phyloP scores from a whole-genome alignment of 1,140 invertebrate species.

The Tetraneura akinire region DNA sequence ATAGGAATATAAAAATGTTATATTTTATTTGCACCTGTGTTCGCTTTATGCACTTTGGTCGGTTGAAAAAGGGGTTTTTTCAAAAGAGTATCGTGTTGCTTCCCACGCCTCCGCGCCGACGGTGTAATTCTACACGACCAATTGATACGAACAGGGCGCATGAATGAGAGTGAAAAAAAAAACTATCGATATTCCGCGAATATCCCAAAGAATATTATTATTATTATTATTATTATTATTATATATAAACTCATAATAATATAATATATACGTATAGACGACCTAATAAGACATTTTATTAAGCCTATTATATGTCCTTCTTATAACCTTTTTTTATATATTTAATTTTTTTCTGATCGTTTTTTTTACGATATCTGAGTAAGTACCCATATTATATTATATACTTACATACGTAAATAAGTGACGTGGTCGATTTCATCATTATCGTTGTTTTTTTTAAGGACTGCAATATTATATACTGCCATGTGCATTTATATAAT shows the following conservation, averaged over 20 bases:
- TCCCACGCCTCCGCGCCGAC: conserved; percentile 40
- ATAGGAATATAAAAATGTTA: conserved; percentile 27
- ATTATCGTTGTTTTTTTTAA: not conserved
- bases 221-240: too few species aligned
- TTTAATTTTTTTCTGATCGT: not conserved
- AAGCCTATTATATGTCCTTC: conserved; percentile 50
- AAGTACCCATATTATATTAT: not conserved
- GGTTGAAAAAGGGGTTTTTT: conserved; percentile 41
- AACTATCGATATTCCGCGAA: conserved; percentile 42
- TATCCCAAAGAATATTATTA: conserved; percentile 9
- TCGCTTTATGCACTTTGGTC: conserved; percentile 31
- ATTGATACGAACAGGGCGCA: conserved; percentile 41
- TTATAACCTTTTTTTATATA: conserved; percentile 8
- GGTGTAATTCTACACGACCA: conserved; percentile 50
- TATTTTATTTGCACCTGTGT: conserved; percentile 51
- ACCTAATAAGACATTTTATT: conserved; percentile 51
- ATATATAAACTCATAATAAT: too few species aligned
- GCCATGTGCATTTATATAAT: too few species aligned
- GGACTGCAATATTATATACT: too few species aligned
- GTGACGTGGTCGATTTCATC: not conserved
- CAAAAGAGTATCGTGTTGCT: conserved; percentile 48
- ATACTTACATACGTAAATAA: too few species aligned
- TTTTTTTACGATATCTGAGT: conserved; percentile 10
- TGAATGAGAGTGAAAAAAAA: conserved; percentile 8
- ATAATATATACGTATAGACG: not conserved